A percentile compares a stretch with the other conserved stretches of the same genome.
Conservation (phyloP, 92 coral and sea anemone species). For the Epizoanthus scotinus region DNA sequence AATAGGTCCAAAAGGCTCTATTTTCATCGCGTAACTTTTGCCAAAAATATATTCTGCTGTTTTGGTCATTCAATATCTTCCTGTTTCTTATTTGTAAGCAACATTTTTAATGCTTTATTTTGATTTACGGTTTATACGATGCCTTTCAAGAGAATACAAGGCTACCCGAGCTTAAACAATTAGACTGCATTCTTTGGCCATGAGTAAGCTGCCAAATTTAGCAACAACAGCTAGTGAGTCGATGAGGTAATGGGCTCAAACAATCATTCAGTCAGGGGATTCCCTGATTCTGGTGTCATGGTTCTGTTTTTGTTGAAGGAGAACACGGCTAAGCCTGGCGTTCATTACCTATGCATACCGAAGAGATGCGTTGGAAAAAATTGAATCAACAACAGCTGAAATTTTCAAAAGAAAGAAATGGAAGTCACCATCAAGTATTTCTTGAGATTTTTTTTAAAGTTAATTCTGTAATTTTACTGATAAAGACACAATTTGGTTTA, state of each 20-base stretch:
- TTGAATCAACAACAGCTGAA: background rate
- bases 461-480: background rate
- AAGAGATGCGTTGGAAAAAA: background rate
- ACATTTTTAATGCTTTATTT: too few species aligned
- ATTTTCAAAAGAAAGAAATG: background rate
- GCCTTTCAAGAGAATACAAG: too few species aligned
- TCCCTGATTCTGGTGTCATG: constrained; percentile 15
- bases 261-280: constrained; percentile 30
- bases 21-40: too few species aligned
- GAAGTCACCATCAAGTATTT: background rate
- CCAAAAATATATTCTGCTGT: too few species aligned
- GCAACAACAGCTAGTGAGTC: constrained; percentile 23
- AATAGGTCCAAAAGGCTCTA: too few species aligned
- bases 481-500: background rate
- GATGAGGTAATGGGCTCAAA: constrained; percentile 28
- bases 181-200: constrained; percentile 36
- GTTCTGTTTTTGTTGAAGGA: background rate
- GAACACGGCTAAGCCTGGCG: background rate
- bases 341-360: background rate
- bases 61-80: too few species aligned
- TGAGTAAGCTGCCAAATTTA: constrained; percentile 41
- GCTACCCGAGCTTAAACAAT: constrained; percentile 10
- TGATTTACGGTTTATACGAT: too few species aligned
- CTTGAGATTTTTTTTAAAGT: background rate
- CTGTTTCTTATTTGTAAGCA: too few species aligned